phyloP scores from a whole-genome alignment of 2,888 invertebrate genomes.

The Lasioglossum leucozonium region DNA sequence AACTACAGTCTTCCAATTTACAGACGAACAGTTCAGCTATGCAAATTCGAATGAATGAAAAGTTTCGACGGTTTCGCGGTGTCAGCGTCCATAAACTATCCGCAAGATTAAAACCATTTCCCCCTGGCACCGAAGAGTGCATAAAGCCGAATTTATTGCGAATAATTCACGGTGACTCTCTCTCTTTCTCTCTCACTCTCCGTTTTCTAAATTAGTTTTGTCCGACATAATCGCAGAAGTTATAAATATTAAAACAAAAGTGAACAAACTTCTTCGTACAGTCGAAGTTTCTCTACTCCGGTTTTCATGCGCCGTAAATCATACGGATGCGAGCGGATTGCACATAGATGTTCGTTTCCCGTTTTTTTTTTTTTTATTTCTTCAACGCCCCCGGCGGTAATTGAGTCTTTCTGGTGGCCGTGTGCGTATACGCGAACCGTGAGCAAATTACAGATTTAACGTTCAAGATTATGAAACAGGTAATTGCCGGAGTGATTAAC shows the following conservation, averaged over 20 bases:
- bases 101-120: neutral
- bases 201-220: neutral
- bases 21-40: neutral
- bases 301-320: neutral
- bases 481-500: slow-evolving; percentile 1
- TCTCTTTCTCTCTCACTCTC: neutral
- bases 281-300: neutral
- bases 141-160: neutral
- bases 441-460: neutral
- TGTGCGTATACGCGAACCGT: too few species aligned
- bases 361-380: neutral
- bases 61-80: neutral
- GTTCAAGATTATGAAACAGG: neutral
- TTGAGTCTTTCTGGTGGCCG: neutral
- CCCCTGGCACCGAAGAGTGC: neutral
- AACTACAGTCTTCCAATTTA: neutral
- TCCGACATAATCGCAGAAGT: neutral
- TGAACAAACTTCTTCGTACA: neutral
- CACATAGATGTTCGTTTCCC: neutral
- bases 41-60: slow-evolving; percentile 5
- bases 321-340: neutral
- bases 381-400: neutral
- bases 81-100: neutral
- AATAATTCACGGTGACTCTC: neutral
- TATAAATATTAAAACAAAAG: slow-evolving; percentile 4